Evolutionary conservation across 1,140 invertebrate species (phyloP), one percentile per base, ranked within the genome.

Genomic region (Anadara kagoshimensis): DNA sequence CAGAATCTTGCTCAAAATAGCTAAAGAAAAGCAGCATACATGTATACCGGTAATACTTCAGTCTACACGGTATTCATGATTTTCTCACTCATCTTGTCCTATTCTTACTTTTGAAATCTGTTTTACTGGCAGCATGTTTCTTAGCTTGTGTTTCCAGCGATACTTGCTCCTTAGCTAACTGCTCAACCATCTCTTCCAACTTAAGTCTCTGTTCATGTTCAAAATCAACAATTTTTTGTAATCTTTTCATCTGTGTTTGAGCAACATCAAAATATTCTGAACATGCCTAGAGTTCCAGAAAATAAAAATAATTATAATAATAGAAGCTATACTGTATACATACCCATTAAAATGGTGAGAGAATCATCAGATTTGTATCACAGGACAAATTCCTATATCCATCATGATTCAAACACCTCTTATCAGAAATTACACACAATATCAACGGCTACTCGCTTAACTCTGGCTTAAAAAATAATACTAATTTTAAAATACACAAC

Each of bases 141-240:
- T 86, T 81, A 22, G 86, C 87, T 75, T 89, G 84, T 36, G 88
- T 93, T 86, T 98, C 97, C 67, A 99, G 91, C 76, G 95, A 94
- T 36, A 96, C 96, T 86, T 99, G 97, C 88, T 99, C 98, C 77
- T 96, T 93, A 1, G 98, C 98, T 57, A 99, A 91, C 81, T 98
- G 96, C 88, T 99, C 98, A 4, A 99, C 95, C 90, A 99, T 96
- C 84, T 98, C 97, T 89, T 99, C 97, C 54, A 99, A 90, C n/a
- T 95, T 92, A 79, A 94, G 91, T 80, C 97, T 93, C 89, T 99
- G 96, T 76, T 99, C 97, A 2, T 97, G 93, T 85, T 99, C 98
- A 86, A 98, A 95, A 76, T 98, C 94, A 61, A 99, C 89, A 86
- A 97, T 93, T 78, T 95, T 94, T 76, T 95, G 94, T 95, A 97